Evolutionary conservation across 2,888 invertebrate species (phyloP).

Genomic region (Mermis nigrescens): DNA sequence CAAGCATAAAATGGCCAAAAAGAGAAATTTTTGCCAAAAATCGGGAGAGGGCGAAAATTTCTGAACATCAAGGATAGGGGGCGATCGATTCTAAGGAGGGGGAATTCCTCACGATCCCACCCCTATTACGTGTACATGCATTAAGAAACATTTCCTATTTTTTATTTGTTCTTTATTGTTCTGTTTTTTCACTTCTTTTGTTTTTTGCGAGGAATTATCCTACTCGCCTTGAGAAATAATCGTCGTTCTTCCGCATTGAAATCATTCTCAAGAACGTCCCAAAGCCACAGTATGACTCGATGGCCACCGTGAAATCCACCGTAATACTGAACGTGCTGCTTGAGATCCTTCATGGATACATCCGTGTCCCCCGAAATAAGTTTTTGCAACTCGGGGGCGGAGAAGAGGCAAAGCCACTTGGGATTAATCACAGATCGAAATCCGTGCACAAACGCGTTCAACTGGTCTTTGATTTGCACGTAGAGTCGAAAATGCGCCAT

Average conservation of each 20-base stretch:
- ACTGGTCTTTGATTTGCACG: slow-evolving; percentile 88
- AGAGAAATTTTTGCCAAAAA: too few relatives aligned
- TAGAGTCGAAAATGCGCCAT: slow-evolving; percentile 98
- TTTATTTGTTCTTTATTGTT: too few relatives aligned
- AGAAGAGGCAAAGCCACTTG: slow-evolving; percentile 82
- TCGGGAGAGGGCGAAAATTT: too few relatives aligned
- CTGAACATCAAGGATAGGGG: too few relatives aligned
- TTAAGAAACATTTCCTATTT: too few relatives aligned
- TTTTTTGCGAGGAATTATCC: neutral
- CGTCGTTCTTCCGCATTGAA: slow-evolving; percentile 75
- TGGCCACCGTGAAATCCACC: slow-evolving; percentile 97
- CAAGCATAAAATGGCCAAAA: too few relatives aligned
- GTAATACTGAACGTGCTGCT: slow-evolving; percentile 78
- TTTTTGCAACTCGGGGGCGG: slow-evolving; percentile 83
- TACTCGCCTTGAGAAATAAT: slow-evolving; percentile 59
- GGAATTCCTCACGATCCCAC: too few relatives aligned
- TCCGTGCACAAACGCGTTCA: slow-evolving; percentile 81
- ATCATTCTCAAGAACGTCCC: slow-evolving; percentile 89
- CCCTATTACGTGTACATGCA: too few relatives aligned
- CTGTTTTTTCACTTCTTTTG: too few relatives aligned
- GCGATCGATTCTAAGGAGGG: too few relatives aligned
- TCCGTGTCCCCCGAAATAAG: slow-evolving; percentile 91
- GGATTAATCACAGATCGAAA: slow-evolving; percentile 83
- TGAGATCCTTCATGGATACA: slow-evolving; percentile 49
- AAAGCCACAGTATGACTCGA: slow-evolving; percentile 88